Conservation (phyloP, 2,888 invertebrate genomes). For the Carcina quercana region DNA sequence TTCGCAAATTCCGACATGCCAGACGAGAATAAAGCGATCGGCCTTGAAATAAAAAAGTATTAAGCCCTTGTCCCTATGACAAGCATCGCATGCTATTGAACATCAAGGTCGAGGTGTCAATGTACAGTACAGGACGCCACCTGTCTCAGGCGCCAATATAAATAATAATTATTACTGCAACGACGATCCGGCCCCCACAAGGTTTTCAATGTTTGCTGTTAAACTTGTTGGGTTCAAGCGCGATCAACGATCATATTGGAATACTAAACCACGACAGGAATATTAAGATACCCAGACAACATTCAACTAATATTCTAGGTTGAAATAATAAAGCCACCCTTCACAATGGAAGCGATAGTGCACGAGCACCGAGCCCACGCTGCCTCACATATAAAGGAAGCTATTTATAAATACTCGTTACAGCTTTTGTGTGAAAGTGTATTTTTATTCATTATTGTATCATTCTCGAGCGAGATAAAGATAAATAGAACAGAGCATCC, state of each 20-base stretch:
- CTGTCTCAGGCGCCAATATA: slow-evolving; percentile 51
- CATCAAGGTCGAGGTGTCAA: slow-evolving; percentile 64
- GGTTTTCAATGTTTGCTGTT: slow-evolving; percentile 23
- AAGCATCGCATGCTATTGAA: slow-evolving; percentile 52
- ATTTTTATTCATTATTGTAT: slow-evolving; percentile 6
- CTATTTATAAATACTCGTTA: slow-evolving; percentile 28
- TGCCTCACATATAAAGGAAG: slow-evolving; percentile 19
- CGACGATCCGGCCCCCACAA: slow-evolving; percentile 21
- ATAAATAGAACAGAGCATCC: slow-evolving; percentile 3
- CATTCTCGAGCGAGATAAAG: slow-evolving; percentile 4
- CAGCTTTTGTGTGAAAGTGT: slow-evolving; percentile 14
- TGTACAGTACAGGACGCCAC: slow-evolving; percentile 60
- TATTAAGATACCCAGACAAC: neutral
- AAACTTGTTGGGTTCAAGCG: slow-evolving; percentile 22
- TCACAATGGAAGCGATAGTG: too few relatives aligned
- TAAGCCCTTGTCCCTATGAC: slow-evolving; percentile 43
- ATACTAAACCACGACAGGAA: neutral
- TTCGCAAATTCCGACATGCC: too few relatives aligned
- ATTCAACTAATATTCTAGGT: too few relatives aligned
- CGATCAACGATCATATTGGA: neutral
- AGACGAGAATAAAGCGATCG: slow-evolving; percentile 30
- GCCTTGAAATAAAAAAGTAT: slow-evolving; percentile 55
- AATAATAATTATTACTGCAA: slow-evolving; percentile 37
- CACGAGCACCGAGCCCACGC: slow-evolving; percentile 26
- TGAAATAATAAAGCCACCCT: too few relatives aligned